Percentiles rank a stretch among this genome's conserved stretches.
Evolutionary conservation across 2,113 vertebrate genomes (phyloP).

Genomic region (Eulemur rufifrons): DNA sequence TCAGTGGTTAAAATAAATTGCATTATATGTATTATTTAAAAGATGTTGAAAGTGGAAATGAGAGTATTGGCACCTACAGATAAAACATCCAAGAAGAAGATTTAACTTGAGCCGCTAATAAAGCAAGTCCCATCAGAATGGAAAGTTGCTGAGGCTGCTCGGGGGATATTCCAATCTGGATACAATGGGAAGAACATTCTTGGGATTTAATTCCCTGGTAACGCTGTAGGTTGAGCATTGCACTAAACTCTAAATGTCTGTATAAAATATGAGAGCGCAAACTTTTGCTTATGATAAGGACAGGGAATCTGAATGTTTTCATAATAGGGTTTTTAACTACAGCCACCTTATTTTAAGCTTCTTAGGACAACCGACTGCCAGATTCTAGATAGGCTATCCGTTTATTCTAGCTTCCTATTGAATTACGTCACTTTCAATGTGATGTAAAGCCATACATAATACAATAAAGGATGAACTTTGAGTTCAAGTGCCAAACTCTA

Average conservation of each 20-base stretch:
- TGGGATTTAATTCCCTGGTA: not conserved
- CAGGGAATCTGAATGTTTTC: not conserved
- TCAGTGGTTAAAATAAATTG: not conserved
- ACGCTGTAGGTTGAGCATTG: not conserved
- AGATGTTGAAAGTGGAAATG: not conserved
- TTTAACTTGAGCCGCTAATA: not conserved
- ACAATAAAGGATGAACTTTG: not conserved
- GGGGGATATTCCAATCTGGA: not conserved
- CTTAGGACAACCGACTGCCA: not conserved
- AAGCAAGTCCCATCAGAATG: not conserved
- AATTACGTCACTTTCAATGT: not conserved
- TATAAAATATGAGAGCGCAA: not conserved
- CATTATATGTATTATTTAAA: not conserved
- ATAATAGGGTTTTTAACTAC: not conserved
- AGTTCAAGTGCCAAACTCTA: not conserved
- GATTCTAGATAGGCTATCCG: not conserved
- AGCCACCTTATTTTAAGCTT: not conserved
- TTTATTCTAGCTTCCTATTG: not conserved
- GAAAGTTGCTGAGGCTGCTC: not conserved
- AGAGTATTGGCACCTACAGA: not conserved
- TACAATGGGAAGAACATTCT: not conserved
- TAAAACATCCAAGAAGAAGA: not conserved
- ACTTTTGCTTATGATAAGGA: not conserved
- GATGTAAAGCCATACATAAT: not conserved
- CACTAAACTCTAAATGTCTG: not conserved